Evolutionary conservation across 2,888 invertebrate species (phyloP).

Genomic region (Agrochola macilenta): DNA sequence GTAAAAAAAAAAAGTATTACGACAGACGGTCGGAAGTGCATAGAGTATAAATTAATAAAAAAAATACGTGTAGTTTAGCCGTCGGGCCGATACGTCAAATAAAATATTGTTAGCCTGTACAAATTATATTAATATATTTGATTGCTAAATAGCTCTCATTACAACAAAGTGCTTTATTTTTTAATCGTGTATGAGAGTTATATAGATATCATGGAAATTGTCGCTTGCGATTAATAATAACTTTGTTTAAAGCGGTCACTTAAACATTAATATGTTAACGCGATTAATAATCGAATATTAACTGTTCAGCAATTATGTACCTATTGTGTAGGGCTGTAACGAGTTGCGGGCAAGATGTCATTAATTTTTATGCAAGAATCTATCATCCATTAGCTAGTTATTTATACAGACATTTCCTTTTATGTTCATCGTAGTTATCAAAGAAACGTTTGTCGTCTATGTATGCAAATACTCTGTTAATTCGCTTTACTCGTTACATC

Average conservation of each 20-base stretch:
- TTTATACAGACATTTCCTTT: slow-evolving; percentile 54
- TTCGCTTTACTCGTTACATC: slow-evolving; percentile 55
- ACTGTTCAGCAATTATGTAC: slow-evolving; percentile 66
- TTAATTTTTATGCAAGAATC: slow-evolving; percentile 17
- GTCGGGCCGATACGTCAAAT: slow-evolving; percentile 68
- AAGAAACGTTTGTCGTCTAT: slow-evolving; percentile 19
- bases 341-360: slow-evolving; percentile 25
- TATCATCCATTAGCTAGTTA: slow-evolving; percentile 53
- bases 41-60: slow-evolving; percentile 68
- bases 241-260: slow-evolving; percentile 63
- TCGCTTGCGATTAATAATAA: slow-evolving; percentile 73
- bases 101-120: slow-evolving; percentile 80
- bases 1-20: slow-evolving; percentile 69
- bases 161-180: slow-evolving; percentile 84
- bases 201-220: slow-evolving; percentile 66
- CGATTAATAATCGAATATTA: slow-evolving; percentile 64
- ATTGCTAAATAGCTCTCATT: slow-evolving; percentile 81
- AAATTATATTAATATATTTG: slow-evolving; percentile 84
- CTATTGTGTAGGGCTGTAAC: slow-evolving; percentile 61
- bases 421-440: slow-evolving; percentile 26
- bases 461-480: slow-evolving; percentile 27
- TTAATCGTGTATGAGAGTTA: slow-evolving; percentile 78
- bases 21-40: slow-evolving; percentile 74
- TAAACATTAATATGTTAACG: slow-evolving; percentile 63
- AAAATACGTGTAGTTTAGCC: slow-evolving; percentile 66